A percentile compares a stretch with the other conserved stretches of the same genome.
Conservation (phyloP, 2,797 vertebrate species). For the Takifugu rubripes region DNA sequence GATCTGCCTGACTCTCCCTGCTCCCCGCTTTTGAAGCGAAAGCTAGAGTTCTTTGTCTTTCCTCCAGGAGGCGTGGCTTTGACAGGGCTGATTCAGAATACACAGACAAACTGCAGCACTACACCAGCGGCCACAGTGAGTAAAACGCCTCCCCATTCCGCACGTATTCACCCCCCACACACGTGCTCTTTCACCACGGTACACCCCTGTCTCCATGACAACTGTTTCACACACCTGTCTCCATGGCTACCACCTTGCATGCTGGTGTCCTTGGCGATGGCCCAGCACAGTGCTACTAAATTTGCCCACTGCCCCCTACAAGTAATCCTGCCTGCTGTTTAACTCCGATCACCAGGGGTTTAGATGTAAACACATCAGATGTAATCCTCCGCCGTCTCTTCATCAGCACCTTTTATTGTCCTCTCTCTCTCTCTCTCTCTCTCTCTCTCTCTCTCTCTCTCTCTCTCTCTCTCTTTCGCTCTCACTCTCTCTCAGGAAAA, state of each 20-base stretch:
- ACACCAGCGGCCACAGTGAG: conserved; percentile 99
- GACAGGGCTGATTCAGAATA: conserved; percentile 95
- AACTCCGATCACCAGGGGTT: conserved; percentile 39
- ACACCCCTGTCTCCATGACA: conserved; percentile 70
- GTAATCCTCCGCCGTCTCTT: conserved; percentile 16
- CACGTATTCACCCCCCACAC: conserved; percentile 7
- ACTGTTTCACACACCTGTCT: conserved; percentile 71
- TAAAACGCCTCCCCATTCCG: conserved; percentile 59
- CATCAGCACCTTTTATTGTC: conserved; percentile 45
- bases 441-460: too few relatives aligned
- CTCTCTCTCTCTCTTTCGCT: too few relatives aligned
- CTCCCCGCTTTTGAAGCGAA: conserved; percentile 42
- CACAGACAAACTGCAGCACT: conserved; percentile 99
- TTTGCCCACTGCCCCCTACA: conserved; percentile 12
- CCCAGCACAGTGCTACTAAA: conserved; percentile 38
- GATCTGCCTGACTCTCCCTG: conserved; percentile 40
- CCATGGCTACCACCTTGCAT: conserved; percentile 71
- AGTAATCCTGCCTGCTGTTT: conserved; percentile 50
- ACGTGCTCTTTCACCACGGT: conserved; percentile 14
- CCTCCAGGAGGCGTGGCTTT: conserved; percentile 91
- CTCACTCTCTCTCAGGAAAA: too few relatives aligned
- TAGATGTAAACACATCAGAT: conserved; percentile 45
- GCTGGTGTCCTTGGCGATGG: conserved; percentile 64
- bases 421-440: neutral
- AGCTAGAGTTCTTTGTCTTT: conserved; percentile 80